phyloP scores from a whole-genome alignment of 2,888 invertebrate genomes.

The Leptinotarsa haldemani region DNA sequence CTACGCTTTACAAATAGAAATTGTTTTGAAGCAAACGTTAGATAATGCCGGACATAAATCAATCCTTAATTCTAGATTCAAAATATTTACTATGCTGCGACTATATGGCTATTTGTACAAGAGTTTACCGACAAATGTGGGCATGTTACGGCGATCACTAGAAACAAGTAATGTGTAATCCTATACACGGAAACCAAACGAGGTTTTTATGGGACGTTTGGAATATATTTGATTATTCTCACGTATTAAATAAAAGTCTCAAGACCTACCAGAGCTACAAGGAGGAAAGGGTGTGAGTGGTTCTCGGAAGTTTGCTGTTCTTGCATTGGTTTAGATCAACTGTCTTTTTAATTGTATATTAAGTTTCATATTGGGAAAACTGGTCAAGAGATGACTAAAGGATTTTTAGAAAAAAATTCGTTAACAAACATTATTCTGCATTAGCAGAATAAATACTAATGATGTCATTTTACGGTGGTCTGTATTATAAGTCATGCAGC shows the following conservation, averaged over 20 bases:
- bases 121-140: conserved; percentile 12
- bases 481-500: too few species aligned
- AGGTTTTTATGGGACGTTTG: conserved; percentile 11
- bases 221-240: neutral
- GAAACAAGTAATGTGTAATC: conserved; percentile 17
- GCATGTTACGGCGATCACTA: conserved; percentile 4
- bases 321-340: too few species aligned
- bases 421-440: too few species aligned
- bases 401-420: too few species aligned
- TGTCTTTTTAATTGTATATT: too few species aligned
- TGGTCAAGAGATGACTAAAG: too few species aligned
- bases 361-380: too few species aligned
- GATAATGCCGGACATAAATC: conserved; percentile 21
- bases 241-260: neutral
- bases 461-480: too few species aligned
- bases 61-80: conserved; percentile 13
- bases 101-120: conserved; percentile 10
- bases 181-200: neutral
- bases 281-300: too few species aligned
- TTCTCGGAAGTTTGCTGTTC: too few species aligned
- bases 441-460: too few species aligned
- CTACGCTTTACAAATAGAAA: conserved; percentile 26
- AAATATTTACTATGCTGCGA: neutral
- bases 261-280: too few species aligned
- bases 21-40: conserved; percentile 25